A percentile compares a stretch with the other conserved stretches of the same genome.
Conservation (phyloP, 2,888 invertebrate species). For the Clunio marinus region DNA sequence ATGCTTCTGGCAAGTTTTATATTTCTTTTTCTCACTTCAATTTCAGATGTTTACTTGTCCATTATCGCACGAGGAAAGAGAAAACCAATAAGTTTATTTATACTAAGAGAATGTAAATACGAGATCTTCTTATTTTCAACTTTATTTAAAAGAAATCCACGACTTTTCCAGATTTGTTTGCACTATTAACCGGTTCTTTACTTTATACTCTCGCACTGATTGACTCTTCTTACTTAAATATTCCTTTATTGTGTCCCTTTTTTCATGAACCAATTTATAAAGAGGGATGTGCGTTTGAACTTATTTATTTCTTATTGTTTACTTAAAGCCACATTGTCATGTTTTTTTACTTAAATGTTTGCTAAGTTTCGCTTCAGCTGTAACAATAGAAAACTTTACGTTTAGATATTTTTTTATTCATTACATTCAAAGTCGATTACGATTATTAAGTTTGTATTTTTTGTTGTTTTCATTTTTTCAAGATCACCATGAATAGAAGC, state of each 20-base stretch:
- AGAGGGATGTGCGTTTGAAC: not conserved
- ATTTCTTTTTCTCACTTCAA: not conserved
- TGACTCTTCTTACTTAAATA: no score
- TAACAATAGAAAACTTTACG: conserved; percentile 27
- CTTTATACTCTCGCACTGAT: conserved; percentile 16
- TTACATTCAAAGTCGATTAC: conserved; percentile 29
- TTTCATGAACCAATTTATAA: conserved; percentile 16
- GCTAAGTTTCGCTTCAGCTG: conserved; percentile 37
- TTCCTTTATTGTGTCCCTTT: conserved; percentile 31
- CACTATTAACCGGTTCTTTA: conserved; percentile 17
- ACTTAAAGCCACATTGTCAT: no score
- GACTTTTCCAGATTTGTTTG: no score
- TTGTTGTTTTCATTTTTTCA: conserved; percentile 12
- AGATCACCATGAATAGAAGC: conserved; percentile 31
- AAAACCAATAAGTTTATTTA: conserved; percentile 11
- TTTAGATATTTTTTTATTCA: conserved; percentile 4
- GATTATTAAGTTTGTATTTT: conserved; percentile 12
- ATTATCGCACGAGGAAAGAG: not conserved
- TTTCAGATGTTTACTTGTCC: conserved; percentile 22
- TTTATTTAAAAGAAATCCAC: conserved; percentile 8
- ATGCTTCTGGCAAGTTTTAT: not conserved
- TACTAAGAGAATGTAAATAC: not conserved
- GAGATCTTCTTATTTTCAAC: conserved; percentile 3
- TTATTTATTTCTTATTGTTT: not conserved
- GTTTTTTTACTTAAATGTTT: no score